Evolutionary conservation across 2,113 vertebrate genomes (phyloP).

Genomic region (Jaculus jaculus): DNA sequence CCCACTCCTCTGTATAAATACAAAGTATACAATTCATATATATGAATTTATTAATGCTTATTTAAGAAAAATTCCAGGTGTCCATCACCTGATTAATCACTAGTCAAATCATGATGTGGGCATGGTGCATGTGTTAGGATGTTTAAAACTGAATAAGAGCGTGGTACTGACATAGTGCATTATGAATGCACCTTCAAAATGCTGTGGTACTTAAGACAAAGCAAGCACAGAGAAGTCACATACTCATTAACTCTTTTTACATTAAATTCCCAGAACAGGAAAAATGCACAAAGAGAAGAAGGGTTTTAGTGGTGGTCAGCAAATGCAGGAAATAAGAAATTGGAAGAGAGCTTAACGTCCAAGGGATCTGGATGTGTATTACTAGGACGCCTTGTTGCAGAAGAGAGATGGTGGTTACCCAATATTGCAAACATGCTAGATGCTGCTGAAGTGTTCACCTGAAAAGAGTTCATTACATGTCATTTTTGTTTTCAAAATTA

Average conservation of each 20-base stretch:
- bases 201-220: neutral
- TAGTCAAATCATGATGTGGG: neutral
- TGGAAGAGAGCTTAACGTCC: too few relatives aligned
- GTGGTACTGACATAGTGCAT: too few relatives aligned
- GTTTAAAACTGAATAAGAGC: neutral
- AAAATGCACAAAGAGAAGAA: neutral
- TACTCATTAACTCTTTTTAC: neutral
- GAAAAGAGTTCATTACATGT: neutral
- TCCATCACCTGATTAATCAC: neutral
- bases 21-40: neutral
- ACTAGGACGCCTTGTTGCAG: neutral
- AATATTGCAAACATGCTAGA: neutral
- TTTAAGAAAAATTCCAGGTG: neutral
- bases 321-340: neutral
- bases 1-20: rapidly evolving
- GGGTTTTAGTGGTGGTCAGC: neutral
- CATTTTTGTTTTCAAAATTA: neutral
- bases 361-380: neutral
- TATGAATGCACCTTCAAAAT: neutral
- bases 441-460: neutral
- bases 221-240: neutral
- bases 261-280: neutral
- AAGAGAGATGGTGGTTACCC: neutral
- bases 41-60: neutral
- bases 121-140: rapidly evolving